Conservation (phyloP, 2,113 vertebrate species). For the Polypterus senegalus region DNA sequence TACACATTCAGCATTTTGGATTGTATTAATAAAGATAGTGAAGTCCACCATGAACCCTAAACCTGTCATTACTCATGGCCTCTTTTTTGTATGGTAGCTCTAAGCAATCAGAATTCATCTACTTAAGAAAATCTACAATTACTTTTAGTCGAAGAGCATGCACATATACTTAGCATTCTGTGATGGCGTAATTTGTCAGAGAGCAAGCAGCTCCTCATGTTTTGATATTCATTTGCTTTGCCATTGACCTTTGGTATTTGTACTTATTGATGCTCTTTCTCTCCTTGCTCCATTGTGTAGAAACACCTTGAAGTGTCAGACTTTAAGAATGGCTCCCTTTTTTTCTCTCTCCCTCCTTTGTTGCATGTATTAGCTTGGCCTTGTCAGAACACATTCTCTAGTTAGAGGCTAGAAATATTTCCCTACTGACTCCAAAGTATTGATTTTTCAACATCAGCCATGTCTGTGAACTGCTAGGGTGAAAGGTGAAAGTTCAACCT, state of each 20-base stretch:
- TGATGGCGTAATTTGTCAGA: too few relatives aligned
- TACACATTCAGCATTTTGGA: too few relatives aligned
- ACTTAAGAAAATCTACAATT: too few relatives aligned
- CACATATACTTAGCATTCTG: too few relatives aligned
- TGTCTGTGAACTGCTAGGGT: slow-evolving; percentile 42
- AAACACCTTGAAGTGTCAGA: slow-evolving; percentile 58
- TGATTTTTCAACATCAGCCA: slow-evolving; percentile 57
- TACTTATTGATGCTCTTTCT: slow-evolving; percentile 37
- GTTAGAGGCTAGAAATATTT: slow-evolving; percentile 61
- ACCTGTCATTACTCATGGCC: too few relatives aligned
- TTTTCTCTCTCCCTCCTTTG: slow-evolving; percentile 35
- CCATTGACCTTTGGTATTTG: slow-evolving; percentile 59
- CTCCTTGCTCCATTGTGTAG: slow-evolving; percentile 38
- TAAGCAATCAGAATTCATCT: too few relatives aligned
- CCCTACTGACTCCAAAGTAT: slow-evolving; percentile 59
- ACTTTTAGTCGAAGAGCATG: too few relatives aligned
- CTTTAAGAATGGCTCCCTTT: slow-evolving; percentile 51
- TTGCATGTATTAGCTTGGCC: slow-evolving; percentile 52
- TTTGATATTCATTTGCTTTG: slow-evolving; percentile 46
- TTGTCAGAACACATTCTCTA: slow-evolving; percentile 63
- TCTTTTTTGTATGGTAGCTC: too few relatives aligned
- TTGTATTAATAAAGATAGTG: too few relatives aligned
- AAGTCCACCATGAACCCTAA: too few relatives aligned
- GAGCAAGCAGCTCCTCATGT: slow-evolving; percentile 19
- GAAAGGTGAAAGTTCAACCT: slow-evolving; percentile 49